Base-by-base conservation (phyloP, 2,113 vertebrate species). In the Coregonus clupeaformis region DNA sequence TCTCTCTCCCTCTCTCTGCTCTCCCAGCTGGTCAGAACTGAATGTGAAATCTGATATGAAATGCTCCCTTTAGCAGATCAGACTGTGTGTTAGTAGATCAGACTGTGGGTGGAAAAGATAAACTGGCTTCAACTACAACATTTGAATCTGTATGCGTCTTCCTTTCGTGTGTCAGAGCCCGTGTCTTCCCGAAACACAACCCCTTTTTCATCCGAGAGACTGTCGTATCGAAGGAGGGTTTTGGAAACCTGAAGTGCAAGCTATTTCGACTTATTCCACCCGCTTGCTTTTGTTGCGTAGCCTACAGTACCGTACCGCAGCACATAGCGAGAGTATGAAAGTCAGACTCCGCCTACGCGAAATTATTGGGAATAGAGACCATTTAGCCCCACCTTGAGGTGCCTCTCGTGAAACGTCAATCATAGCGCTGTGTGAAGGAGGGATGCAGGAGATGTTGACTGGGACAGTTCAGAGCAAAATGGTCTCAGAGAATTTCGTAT, bases 181-280 rank as follows among this genome's bases (percentile, higher is more conserved):
- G 36, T 74, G 45, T 74, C 67, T 78, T 86, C 85, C 36, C 68
- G 66, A 71, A 68, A 30, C 55, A 36, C 72, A 55, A 60, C 47
- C 36, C 18, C 75, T 66, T 32, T 30, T 75, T 75, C 70, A n/a
- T 67, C 71, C 76, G 36, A 74, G 69, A 64, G 29, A 63, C 60
- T 47, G 32, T 18, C 27, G 29, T 66, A 42, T 62, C 49, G 47
- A 72, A 70, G 52, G 77, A 65, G 45, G 57, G 27, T 71, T 78
- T 60, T 73, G 82, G 76, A 80, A 82, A 86, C 74, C 75, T 82
- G 75, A 80, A 73, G 80, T 77, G 78, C 79, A 78, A 79, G 69
- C 83, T 91, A 81, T 85, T 84, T 91, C 91, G 91, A 92, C 88
- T 91, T 88, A 80, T 89, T 91, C 89, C 92, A 91, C 92, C 92